Evolutionary conservation across 1,140 invertebrate genomes (phyloP).

Genomic region (Dendrolimus kikuchii): DNA sequence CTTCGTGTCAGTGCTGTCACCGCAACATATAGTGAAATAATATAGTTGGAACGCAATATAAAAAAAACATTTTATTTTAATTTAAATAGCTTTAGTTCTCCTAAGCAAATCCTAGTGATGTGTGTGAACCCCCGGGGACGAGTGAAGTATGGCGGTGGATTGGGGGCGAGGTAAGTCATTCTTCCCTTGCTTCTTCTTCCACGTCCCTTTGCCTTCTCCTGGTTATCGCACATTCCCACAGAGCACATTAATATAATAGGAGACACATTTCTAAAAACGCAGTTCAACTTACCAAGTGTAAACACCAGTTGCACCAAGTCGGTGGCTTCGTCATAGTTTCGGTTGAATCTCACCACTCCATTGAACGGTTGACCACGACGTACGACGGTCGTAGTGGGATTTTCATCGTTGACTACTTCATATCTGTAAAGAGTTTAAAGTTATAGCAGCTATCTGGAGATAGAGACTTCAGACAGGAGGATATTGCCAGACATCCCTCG

Average conservation of each 20-base stretch:
- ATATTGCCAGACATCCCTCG: neutral
- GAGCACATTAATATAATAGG: conserved; percentile 13
- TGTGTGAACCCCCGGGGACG: too few species aligned
- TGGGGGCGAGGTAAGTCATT: too few species aligned
- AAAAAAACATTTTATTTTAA: too few species aligned
- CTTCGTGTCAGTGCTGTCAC: too few species aligned
- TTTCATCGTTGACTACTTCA: conserved; percentile 74
- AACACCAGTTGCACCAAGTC: conserved; percentile 76
- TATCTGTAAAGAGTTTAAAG: conserved; percentile 45
- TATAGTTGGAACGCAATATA: too few species aligned
- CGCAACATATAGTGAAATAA: too few species aligned
- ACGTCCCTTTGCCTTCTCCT: too few species aligned
- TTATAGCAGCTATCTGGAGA: neutral
- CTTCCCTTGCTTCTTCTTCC: too few species aligned
- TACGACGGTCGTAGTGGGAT: conserved; percentile 71
- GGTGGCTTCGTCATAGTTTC: conserved; percentile 67
- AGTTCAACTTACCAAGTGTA: conserved; percentile 71
- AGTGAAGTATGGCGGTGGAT: too few species aligned
- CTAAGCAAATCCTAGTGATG: too few species aligned
- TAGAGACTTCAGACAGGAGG: neutral
- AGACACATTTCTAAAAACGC: neutral
- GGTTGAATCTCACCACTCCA: conserved; percentile 73
- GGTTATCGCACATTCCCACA: neutral
- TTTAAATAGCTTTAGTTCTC: too few species aligned
- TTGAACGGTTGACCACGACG: conserved; percentile 79